Percentiles rank a stretch among this genome's conserved stretches.
Conservation (phyloP, 2,797 vertebrate species). For the Knipowitschia caucasica region DNA sequence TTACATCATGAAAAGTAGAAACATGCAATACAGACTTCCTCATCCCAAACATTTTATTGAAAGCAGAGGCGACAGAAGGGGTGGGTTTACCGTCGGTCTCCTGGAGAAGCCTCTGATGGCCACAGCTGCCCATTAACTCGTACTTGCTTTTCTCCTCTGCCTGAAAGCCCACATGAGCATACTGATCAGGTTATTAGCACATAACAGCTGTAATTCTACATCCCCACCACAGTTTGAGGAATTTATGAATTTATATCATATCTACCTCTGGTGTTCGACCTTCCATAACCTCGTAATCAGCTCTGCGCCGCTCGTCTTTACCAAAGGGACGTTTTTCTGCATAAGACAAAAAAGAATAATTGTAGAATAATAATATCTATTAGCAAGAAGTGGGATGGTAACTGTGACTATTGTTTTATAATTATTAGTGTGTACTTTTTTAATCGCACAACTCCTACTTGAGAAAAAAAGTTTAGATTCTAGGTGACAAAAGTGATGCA, state of each 20-base stretch:
- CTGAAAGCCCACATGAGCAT: slow-evolving; percentile 43
- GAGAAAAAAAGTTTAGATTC: no score
- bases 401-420: no score
- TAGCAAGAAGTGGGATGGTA: no score
- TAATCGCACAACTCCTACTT: no score
- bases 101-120: slow-evolving; percentile 57
- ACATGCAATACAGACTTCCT: no score
- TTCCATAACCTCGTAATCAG: slow-evolving; percentile 74
- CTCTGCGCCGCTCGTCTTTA: slow-evolving; percentile 61
- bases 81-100: slow-evolving; percentile 73
- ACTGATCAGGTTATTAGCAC: slow-evolving; percentile 1
- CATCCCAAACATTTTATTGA: no score
- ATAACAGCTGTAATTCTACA: background rate
- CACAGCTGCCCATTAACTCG: slow-evolving; percentile 62
- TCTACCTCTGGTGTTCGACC: slow-evolving; percentile 66
- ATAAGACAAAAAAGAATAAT: slow-evolving; percentile 21
- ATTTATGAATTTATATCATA: background rate
- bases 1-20: no score
- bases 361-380: background rate
- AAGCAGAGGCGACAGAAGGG: no score
- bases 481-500: no score
- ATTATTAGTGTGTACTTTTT: no score
- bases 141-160: slow-evolving; percentile 68
- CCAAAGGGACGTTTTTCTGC: slow-evolving; percentile 67
- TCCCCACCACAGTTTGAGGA: background rate